Conservation (phyloP, 2,888 invertebrate genomes). For the Agrotis segetum region DNA sequence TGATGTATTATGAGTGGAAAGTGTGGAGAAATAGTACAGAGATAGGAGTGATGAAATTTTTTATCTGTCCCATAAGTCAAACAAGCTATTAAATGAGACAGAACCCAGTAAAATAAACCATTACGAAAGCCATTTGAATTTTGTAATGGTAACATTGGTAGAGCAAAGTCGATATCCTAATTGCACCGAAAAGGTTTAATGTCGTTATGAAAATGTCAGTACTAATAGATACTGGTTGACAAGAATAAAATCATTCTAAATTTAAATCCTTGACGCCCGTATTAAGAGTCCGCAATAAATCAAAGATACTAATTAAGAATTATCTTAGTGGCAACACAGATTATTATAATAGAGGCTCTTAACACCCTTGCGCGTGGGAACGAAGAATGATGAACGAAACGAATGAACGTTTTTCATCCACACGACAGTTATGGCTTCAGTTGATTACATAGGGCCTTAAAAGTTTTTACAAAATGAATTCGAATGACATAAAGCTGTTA, state of each 20-base stretch:
- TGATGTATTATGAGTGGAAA: slow-evolving; percentile 18
- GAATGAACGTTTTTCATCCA: slow-evolving; percentile 75
- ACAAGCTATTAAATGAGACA: slow-evolving; percentile 39
- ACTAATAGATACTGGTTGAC: slow-evolving; percentile 11
- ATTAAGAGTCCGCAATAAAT: slow-evolving; percentile 62
- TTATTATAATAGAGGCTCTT: slow-evolving; percentile 75
- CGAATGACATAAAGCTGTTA: slow-evolving; percentile 58
- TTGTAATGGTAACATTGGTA: slow-evolving; percentile 40
- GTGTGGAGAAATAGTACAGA: slow-evolving; percentile 29
- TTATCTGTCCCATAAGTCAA: slow-evolving; percentile 51
- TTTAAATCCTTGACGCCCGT: slow-evolving; percentile 33
- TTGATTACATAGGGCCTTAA: slow-evolving; percentile 71
- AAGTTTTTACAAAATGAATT: slow-evolving; percentile 61
- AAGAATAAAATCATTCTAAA: slow-evolving; percentile 26
- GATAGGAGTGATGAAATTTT: slow-evolving; percentile 36
- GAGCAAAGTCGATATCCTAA: slow-evolving; percentile 35
- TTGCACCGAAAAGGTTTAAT: slow-evolving; percentile 25
- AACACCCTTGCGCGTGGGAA: slow-evolving; percentile 74
- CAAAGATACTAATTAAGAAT: slow-evolving; percentile 69
- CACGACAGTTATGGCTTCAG: slow-evolving; percentile 75
- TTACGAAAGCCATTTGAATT: slow-evolving; percentile 46
- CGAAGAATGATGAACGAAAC: slow-evolving; percentile 63
- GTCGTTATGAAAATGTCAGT: slow-evolving; percentile 29
- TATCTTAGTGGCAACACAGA: slow-evolving; percentile 70
- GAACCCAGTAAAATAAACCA: slow-evolving; percentile 49